Conservation (phyloP, 2,113 vertebrate species). For the Epinephelus fuscoguttatus region DNA sequence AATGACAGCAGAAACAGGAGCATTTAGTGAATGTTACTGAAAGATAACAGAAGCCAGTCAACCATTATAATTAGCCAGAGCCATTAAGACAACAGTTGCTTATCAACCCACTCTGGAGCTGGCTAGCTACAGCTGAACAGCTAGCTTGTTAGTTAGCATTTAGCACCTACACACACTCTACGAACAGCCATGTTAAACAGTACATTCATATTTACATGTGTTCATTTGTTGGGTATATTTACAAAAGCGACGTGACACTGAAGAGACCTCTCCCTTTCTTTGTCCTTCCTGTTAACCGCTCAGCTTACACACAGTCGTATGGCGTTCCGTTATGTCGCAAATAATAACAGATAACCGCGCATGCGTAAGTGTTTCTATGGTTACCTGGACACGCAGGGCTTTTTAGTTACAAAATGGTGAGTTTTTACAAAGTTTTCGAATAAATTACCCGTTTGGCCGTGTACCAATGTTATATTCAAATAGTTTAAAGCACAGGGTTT, state of each 20-base stretch:
- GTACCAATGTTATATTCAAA: background rate
- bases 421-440: background rate
- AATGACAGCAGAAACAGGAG: background rate
- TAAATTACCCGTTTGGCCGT: background rate
- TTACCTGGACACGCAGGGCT: slow-evolving; percentile 30
- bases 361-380: slow-evolving; percentile 58
- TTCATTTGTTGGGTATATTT: background rate
- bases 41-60: background rate
- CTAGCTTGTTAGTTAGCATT: background rate
- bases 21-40: too few relatives aligned
- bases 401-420: slow-evolving; percentile 52
- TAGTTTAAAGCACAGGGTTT: background rate
- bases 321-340: slow-evolving; percentile 54
- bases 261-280: background rate
- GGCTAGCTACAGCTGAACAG: background rate
- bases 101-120: background rate
- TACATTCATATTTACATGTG: background rate
- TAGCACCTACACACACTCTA: background rate
- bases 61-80: background rate
- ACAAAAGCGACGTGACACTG: fast-evolving
- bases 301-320: slow-evolving; percentile 35
- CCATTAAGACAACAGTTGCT: background rate
- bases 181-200: background rate
- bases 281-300: slow-evolving; percentile 21
- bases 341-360: slow-evolving; percentile 52